A percentile compares a stretch with the other conserved stretches of the same genome.
Conservation (phyloP, 1,140 invertebrate genomes). For the Pissodes strobi region DNA sequence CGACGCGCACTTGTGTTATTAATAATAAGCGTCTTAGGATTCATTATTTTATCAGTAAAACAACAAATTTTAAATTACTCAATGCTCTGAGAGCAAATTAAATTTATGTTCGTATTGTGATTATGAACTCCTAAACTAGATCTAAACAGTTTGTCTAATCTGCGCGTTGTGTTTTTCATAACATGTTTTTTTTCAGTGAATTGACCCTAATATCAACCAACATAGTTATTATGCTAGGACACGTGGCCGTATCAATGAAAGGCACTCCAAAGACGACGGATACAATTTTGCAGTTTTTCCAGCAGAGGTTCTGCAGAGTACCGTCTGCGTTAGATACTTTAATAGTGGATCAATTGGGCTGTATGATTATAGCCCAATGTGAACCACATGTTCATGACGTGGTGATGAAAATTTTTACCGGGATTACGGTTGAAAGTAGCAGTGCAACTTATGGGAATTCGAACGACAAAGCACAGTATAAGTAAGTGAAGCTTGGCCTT, state of each 20-base stretch:
- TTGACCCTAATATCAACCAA: slow-evolving; percentile 91
- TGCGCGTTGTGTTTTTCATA: slow-evolving; percentile 20
- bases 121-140: too few relatives aligned
- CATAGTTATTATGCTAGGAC: slow-evolving; percentile 95
- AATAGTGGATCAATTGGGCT: slow-evolving; percentile 96
- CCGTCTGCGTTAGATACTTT: slow-evolving; percentile 86
- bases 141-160: not conserved
- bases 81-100: too few relatives aligned
- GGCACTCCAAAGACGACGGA: slow-evolving; percentile 91
- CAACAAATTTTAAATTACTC: too few relatives aligned
- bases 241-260: slow-evolving; percentile 92
- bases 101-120: too few relatives aligned
- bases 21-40: too few relatives aligned
- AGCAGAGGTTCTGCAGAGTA: slow-evolving; percentile 91
- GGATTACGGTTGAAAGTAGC: slow-evolving; percentile 91
- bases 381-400: slow-evolving; percentile 86
- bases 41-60: too few relatives aligned
- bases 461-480: slow-evolving; percentile 77
- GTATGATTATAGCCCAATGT: slow-evolving; percentile 93
- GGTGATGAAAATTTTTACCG: slow-evolving; percentile 97
- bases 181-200: slow-evolving; percentile 73
- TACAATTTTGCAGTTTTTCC: slow-evolving; percentile 96
- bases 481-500: too few relatives aligned
- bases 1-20: too few relatives aligned
- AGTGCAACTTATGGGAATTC: slow-evolving; percentile 77